Conservation (phyloP, 2,113 vertebrate genomes). For the Halichoeres trimaculatus region DNA sequence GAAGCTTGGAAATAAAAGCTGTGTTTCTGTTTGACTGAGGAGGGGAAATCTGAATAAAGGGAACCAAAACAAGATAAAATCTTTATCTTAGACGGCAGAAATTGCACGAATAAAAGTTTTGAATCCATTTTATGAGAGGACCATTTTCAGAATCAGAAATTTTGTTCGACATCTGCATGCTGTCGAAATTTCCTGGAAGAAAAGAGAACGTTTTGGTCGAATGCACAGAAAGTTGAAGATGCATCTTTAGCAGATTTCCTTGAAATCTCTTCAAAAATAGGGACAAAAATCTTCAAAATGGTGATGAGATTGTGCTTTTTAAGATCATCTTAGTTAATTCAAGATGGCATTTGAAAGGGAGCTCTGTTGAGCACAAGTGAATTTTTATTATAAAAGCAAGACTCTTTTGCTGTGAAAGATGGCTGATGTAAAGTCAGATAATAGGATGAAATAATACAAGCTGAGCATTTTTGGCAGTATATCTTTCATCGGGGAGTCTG, state of each 20-base stretch:
- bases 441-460: slow-evolving; percentile 46
- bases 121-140: background rate
- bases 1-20: slow-evolving; percentile 24
- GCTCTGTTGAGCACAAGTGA: slow-evolving; percentile 33
- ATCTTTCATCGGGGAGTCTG: slow-evolving; percentile 49
- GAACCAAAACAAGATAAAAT: background rate
- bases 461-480: slow-evolving; percentile 49
- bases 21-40: background rate
- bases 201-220: background rate
- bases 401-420: slow-evolving; percentile 25
- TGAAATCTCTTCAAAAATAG: slow-evolving; percentile 30
- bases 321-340: slow-evolving; percentile 45
- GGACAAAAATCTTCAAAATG: slow-evolving; percentile 43
- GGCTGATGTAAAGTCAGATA: slow-evolving; percentile 55
- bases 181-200: background rate
- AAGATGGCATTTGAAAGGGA: slow-evolving; percentile 38
- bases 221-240: slow-evolving; percentile 1
- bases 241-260: slow-evolving; percentile 9
- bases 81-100: background rate
- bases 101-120: background rate
- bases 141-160: background rate
- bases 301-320: slow-evolving; percentile 15
- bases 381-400: slow-evolving; percentile 25
- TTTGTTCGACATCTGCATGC: background rate
- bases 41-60: background rate